A percentile compares a stretch with the other conserved stretches of the same genome.
Evolutionary conservation across 2,888 invertebrate species (phyloP).

Genomic region (Camptogramma bilineatum): DNA sequence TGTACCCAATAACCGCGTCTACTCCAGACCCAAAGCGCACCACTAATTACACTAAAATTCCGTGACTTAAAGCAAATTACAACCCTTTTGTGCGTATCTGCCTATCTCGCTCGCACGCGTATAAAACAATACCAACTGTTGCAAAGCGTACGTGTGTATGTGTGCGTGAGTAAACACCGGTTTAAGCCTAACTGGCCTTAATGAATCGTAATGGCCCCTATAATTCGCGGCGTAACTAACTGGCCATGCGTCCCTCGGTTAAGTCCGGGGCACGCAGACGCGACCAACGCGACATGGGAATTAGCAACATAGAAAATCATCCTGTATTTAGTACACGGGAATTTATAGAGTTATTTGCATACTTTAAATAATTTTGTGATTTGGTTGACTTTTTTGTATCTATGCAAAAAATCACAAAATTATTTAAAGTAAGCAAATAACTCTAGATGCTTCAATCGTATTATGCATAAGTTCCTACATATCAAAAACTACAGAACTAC

Average conservation of each 20-base stretch:
- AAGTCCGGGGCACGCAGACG: constrained; percentile 7
- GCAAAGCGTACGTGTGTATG: constrained; percentile 57
- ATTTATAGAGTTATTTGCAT: no score
- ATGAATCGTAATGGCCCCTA: constrained; percentile 87
- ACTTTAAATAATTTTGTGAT: no score
- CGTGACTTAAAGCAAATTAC: constrained; percentile 74
- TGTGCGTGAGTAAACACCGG: constrained; percentile 85
- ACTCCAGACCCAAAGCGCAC: constrained; percentile 73
- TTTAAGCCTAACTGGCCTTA: constrained; percentile 87
- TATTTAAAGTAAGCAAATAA: no score
- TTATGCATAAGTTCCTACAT: no score
- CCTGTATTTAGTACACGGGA: background rate
- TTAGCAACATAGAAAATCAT: background rate
- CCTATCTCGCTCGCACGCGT: constrained; percentile 61
- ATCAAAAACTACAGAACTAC: no score
- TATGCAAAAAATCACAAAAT: no score
- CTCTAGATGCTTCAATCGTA: no score
- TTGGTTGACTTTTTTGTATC: no score
- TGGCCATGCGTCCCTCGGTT: constrained; percentile 70
- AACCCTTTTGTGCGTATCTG: constrained; percentile 54
- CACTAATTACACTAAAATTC: constrained; percentile 79
- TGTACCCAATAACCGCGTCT: constrained; percentile 53
- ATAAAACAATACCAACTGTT: constrained; percentile 74
- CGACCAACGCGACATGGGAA: background rate
- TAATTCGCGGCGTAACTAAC: constrained; percentile 87